These are phyloP conservation scores for Petrocephalus microphthalmus DNA, from an alignment of 2,113 vertebrate genomes.

Conservation along the genomic window DNA sequence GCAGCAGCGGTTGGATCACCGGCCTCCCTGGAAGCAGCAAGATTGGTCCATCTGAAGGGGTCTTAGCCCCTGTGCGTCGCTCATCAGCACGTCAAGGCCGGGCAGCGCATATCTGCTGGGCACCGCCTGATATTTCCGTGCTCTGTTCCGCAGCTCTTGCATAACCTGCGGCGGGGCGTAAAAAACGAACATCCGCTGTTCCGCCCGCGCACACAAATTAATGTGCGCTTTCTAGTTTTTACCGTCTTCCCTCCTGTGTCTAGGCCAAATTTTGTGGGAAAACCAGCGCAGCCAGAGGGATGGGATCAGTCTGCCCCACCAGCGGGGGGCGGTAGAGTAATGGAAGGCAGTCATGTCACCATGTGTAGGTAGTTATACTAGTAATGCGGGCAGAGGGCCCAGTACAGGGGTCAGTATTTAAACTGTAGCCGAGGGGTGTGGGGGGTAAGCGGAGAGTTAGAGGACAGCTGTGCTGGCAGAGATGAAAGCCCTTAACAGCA, in stretches of 20 bases:
- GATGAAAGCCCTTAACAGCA: conserved; percentile 21
- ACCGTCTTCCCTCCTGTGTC: neutral
- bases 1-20: no score
- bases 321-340: conserved; percentile 17
- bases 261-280: neutral
- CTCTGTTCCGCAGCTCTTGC: neutral
- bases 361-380: conserved; percentile 4
- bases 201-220: neutral
- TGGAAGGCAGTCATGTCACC: conserved; percentile 1
- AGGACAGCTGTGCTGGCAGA: conserved; percentile 23
- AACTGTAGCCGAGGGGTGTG: conserved; percentile 8
- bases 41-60: neutral
- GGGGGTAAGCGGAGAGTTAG: conserved; percentile 22
- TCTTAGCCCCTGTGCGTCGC: neutral
- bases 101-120: neutral
- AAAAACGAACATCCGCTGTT: neutral
- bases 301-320: neutral
- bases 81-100: neutral
- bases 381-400: neutral
- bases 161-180: no score
- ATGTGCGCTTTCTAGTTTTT: neutral
- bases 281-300: neutral
- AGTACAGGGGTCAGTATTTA: neutral
- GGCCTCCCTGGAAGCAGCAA: neutral
- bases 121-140: neutral